phyloP scores from a whole-genome alignment of 2,888 invertebrate genomes.

The Chelonus formosanus region DNA sequence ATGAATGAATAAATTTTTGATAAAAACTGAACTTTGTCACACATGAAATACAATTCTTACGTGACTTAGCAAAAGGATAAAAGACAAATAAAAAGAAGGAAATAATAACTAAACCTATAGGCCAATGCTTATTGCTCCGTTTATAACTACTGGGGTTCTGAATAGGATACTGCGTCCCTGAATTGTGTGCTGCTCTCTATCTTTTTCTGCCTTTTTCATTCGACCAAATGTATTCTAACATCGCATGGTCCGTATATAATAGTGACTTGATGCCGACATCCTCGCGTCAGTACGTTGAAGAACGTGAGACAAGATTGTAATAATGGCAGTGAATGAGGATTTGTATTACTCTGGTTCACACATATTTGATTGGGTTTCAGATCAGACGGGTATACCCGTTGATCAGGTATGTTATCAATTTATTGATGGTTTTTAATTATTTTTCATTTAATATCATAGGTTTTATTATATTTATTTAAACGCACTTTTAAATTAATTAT shows the following conservation, averaged over 20 bases:
- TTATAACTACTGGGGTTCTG: no score
- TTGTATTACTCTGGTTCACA: constrained; percentile 77
- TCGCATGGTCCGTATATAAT: not conserved
- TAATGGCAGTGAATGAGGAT: constrained; percentile 51
- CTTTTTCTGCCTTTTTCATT: not conserved
- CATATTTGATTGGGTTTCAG: constrained; percentile 75
- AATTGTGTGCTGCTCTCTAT: constrained; percentile 13
- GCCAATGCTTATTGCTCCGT: no score
- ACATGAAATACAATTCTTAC: no score
- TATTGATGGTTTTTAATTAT: not conserved
- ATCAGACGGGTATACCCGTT: constrained; percentile 76
- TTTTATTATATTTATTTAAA: no score
- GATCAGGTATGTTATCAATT: constrained; percentile 75
- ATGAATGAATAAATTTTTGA: no score
- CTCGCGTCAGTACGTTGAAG: constrained; percentile 12
- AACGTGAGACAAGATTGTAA: constrained; percentile 32
- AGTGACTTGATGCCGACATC: not conserved
- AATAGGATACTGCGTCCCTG: not conserved
- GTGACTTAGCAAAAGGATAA: not conserved
- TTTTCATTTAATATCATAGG: no score
- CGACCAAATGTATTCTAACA: constrained; percentile 3
- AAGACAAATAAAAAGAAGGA: not conserved
- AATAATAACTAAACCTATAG: not conserved
- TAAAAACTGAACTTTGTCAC: no score
- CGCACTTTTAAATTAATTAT: no score